These are phyloP conservation scores for Papilio helenus DNA, from an alignment of 1,140 invertebrate genomes.

Conservation along the genomic window DNA sequence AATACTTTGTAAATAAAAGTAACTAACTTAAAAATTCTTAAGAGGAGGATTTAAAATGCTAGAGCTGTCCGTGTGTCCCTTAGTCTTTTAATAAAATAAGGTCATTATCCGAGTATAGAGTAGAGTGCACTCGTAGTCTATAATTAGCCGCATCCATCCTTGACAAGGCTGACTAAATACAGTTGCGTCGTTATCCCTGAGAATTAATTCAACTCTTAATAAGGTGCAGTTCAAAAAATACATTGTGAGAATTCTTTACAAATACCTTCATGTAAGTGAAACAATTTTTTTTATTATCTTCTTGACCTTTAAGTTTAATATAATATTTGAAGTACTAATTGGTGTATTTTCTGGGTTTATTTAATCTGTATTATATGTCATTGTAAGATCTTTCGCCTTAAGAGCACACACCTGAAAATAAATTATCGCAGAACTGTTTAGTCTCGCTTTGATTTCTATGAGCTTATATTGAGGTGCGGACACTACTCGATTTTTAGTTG, in stretches of 20 bases:
- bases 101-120: not conserved
- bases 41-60: too few species aligned
- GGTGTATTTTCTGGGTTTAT: not conserved
- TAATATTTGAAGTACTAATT: not conserved
- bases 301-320: not conserved
- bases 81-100: not conserved
- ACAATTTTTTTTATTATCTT: not conserved
- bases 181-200: conserved; percentile 8
- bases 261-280: not conserved
- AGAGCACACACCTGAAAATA: too few species aligned
- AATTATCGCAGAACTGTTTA: too few species aligned
- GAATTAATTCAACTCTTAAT: conserved; percentile 17
- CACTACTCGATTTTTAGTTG: too few species aligned
- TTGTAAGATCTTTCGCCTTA: not conserved
- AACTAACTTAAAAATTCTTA: too few species aligned
- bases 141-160: conserved; percentile 13
- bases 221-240: not conserved
- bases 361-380: not conserved
- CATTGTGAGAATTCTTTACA: not conserved
- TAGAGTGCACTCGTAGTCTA: not conserved
- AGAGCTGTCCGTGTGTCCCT: not conserved
- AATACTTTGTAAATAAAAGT: not conserved
- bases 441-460: too few species aligned
- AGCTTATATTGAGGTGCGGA: too few species aligned
- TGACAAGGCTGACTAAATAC: conserved; percentile 21